Evolutionary conservation across 2,797 vertebrate species (phyloP).

Genomic region (Calcarius lapponicus): DNA sequence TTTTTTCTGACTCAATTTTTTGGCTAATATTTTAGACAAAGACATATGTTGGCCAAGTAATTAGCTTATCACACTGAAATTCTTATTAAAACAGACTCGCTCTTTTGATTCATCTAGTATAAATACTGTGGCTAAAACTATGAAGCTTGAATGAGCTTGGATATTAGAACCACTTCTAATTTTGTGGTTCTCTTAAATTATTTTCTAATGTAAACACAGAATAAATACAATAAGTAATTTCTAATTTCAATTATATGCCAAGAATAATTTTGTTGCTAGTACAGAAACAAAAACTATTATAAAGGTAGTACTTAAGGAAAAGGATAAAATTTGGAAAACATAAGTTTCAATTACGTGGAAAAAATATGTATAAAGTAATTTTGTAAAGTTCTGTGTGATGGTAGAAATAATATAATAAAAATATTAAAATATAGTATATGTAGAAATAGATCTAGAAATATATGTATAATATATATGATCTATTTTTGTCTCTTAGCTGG

Average conservation of each 20-base stretch:
- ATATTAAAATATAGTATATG: background rate
- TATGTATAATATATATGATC: background rate
- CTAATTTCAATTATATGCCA: background rate
- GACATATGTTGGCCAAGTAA: background rate
- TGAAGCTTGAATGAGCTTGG: background rate
- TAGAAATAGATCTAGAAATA: background rate
- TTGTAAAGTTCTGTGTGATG: fast-evolving
- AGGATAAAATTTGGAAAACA: background rate
- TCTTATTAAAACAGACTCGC: background rate
- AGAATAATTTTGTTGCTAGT: background rate
- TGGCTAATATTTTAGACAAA: background rate
- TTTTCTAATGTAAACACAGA: background rate
- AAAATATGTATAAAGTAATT: background rate
- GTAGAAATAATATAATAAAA: background rate
- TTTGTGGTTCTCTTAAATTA: background rate
- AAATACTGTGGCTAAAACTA: background rate
- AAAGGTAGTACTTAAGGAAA: background rate
- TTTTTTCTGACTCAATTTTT: background rate
- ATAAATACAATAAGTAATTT: background rate
- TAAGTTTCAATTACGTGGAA: background rate
- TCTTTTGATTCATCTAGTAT: background rate
- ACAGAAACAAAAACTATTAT: background rate
- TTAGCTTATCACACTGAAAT: background rate
- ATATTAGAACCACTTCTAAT: background rate
- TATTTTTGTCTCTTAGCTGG: background rate